phyloP scores from a whole-genome alignment of 2,797 vertebrate genomes.

The Pitangus sulphuratus region DNA sequence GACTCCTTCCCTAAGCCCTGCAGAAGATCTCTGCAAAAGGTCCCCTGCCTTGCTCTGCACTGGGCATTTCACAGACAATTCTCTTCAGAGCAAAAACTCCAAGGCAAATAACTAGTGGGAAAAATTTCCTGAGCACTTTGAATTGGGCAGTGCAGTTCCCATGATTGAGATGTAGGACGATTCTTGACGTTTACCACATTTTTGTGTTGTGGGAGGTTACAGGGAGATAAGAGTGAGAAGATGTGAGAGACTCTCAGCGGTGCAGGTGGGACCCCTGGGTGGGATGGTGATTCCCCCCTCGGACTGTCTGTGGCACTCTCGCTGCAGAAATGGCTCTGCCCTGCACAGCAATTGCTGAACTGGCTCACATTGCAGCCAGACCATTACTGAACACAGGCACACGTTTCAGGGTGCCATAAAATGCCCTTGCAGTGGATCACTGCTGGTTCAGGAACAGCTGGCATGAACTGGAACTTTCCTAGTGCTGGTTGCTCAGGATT shows the following conservation, averaged over 20 bases:
- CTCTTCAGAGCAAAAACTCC: background rate
- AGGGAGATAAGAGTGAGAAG: background rate
- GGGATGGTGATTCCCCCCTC: background rate
- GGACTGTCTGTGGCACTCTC: background rate
- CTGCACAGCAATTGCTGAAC: background rate
- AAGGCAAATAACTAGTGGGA: background rate
- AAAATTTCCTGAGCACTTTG: background rate
- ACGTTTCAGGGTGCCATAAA: background rate
- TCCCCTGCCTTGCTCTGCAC: background rate
- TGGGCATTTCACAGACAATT: background rate
- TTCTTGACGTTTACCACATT: background rate
- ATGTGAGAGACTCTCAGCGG: background rate
- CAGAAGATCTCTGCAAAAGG: background rate
- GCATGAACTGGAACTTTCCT: background rate
- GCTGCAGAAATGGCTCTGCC: background rate
- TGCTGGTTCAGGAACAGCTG: background rate
- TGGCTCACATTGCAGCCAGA: background rate
- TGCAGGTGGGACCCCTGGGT: background rate
- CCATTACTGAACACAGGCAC: background rate
- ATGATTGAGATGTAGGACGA: accelerated
- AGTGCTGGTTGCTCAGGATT: background rate
- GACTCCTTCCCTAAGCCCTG: background rate
- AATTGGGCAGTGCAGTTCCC: background rate
- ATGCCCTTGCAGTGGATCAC: background rate
- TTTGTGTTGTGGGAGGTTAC: background rate